Evolutionary conservation across 2,888 invertebrate species (phyloP).

Genomic region (Xestia c-nigrum): DNA sequence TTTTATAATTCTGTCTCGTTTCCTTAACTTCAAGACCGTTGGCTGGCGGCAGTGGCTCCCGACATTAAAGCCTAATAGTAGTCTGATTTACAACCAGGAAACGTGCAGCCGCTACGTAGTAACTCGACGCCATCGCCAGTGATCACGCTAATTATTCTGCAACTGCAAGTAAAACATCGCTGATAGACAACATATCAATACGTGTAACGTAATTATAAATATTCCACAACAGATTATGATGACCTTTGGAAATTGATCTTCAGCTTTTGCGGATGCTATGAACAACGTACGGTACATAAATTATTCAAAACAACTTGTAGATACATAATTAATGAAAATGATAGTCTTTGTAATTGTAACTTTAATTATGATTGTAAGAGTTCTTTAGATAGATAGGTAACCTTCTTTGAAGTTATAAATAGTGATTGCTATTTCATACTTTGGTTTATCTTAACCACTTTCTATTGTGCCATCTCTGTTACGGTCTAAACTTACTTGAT

Average conservation of each 20-base stretch:
- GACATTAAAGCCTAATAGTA: conserved; percentile 69
- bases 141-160: conserved; percentile 70
- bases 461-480: neutral
- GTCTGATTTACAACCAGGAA: conserved; percentile 76
- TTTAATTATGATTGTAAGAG: conserved; percentile 3
- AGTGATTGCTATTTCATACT: neutral
- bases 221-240: conserved; percentile 53
- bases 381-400: conserved; percentile 14
- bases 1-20: conserved; percentile 77
- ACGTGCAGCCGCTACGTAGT: conserved; percentile 60
- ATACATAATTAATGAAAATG: conserved; percentile 42
- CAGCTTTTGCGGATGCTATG: conserved; percentile 27
- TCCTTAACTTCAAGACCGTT: conserved; percentile 75
- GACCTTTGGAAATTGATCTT: conserved; percentile 51
- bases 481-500: neutral
- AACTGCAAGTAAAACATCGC: conserved; percentile 65
- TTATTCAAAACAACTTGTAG: conserved; percentile 37
- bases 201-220: conserved; percentile 21
- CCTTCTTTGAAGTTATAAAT: conserved; percentile 17
- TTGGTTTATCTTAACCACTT: neutral
- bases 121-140: conserved; percentile 53
- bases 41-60: conserved; percentile 68
- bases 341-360: conserved; percentile 18
- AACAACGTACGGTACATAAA: conserved; percentile 16
- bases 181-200: conserved; percentile 33